Evolutionary conservation across 2,888 invertebrate species (phyloP).

Genomic region (Nudaria mundana): DNA sequence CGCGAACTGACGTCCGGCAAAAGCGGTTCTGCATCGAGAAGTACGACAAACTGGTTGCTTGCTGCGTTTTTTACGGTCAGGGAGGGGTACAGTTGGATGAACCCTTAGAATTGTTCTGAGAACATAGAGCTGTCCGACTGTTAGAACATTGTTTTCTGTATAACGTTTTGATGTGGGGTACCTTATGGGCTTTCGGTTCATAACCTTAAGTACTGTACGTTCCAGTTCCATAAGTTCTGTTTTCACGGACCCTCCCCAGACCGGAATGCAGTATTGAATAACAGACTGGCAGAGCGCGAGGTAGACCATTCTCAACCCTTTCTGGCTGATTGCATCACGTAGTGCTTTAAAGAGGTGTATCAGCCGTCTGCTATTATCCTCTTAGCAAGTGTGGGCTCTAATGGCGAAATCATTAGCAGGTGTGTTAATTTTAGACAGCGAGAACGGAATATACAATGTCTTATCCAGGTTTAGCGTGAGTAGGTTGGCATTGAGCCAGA

Average conservation of each 20-base stretch:
- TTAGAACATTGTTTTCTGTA: conserved; percentile 5
- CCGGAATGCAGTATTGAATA: too few relatives aligned
- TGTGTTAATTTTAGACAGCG: too few relatives aligned
- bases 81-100: neutral
- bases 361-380: too few relatives aligned
- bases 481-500: too few relatives aligned
- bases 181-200: neutral
- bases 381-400: too few relatives aligned
- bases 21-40: neutral
- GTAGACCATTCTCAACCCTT: neutral
- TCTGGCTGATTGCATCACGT: neutral
- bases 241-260: neutral
- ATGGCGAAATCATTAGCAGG: too few relatives aligned
- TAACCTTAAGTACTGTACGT: neutral
- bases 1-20: neutral
- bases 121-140: neutral
- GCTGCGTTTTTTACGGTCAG: neutral
- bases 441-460: too few relatives aligned
- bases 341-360: too few relatives aligned
- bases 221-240: neutral
- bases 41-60: neutral
- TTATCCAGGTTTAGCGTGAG: too few relatives aligned
- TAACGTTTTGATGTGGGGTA: neutral
- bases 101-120: neutral
- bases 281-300: too few relatives aligned